Conservation (phyloP, 1,140 invertebrate genomes). For the Penaeus chinensis region DNA sequence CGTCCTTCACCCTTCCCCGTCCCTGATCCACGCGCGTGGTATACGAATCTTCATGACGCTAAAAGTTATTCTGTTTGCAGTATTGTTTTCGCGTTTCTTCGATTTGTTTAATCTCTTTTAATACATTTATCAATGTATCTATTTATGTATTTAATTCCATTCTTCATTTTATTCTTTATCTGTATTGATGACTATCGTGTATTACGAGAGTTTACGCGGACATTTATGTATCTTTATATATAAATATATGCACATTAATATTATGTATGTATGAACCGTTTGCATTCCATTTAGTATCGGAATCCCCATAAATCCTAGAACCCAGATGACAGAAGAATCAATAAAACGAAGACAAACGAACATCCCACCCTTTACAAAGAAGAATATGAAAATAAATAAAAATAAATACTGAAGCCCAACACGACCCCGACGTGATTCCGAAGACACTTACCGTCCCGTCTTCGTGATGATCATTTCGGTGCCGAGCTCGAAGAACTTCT, state of each 20-base stretch:
- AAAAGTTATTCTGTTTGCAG: too few species aligned
- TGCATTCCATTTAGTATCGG: background rate
- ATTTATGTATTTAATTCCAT: background rate
- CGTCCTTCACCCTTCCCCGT: too few species aligned
- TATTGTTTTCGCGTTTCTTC: too few species aligned
- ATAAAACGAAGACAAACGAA: too few species aligned
- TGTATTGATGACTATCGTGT: background rate
- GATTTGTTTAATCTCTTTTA: too few species aligned
- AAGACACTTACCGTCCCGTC: conserved; percentile 85
- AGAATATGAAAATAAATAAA: background rate
- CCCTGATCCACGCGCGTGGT: too few species aligned
- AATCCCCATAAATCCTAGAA: background rate
- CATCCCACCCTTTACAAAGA: too few species aligned
- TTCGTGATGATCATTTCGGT: conserved; percentile 99
- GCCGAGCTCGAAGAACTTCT: conserved; percentile 93
- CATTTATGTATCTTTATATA: background rate
- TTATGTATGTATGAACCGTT: background rate
- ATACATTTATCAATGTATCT: too few species aligned
- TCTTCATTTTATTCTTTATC: background rate
- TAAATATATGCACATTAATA: background rate
- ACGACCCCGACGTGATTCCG: background rate
- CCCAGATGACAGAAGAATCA: too few species aligned
- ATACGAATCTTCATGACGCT: too few species aligned
- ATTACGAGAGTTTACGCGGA: too few species aligned
- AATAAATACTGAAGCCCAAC: background rate